Percentiles rank a stretch among this genome's conserved stretches.
phyloP scores from a whole-genome alignment of 2,113 vertebrate genomes.

The Hydrolagus affinis region DNA sequence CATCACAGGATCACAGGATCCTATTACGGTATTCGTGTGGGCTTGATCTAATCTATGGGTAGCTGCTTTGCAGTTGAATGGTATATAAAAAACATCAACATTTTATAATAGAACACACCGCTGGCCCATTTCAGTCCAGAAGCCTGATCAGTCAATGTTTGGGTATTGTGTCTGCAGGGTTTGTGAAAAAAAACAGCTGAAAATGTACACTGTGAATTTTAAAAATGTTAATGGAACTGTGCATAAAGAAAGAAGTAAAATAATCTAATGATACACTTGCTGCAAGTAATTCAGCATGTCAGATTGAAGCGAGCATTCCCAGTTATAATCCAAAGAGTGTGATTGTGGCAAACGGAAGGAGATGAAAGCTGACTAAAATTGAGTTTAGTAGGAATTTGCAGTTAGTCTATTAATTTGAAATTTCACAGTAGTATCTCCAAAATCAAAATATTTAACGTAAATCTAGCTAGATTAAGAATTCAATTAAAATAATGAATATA shows the following conservation, averaged over 20 bases:
- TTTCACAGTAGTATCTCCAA: neutral
- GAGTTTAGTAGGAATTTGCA: neutral
- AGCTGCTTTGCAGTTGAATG: too few relatives aligned
- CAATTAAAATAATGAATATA: neutral
- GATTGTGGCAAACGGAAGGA: neutral
- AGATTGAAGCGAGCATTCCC: neutral
- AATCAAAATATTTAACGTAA: neutral
- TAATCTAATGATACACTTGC: neutral
- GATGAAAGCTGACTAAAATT: neutral
- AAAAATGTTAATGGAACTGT: neutral
- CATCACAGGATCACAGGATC: constrained; percentile 9
- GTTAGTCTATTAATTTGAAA: neutral
- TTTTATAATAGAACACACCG: neutral
- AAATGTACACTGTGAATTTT: neutral
- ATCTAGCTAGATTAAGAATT: neutral
- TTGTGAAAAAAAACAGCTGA: too few relatives aligned
- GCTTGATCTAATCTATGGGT: neutral
- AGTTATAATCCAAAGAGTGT: neutral
- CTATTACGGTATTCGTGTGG: neutral
- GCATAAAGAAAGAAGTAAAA: neutral
- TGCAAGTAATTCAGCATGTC: neutral
- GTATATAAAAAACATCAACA: neutral
- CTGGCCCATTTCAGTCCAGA: neutral
- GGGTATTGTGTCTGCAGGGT: neutral
- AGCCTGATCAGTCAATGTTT: neutral